Evolutionary conservation across 2,113 vertebrate species (phyloP).

Genomic region (Taurulus bubalis): DNA sequence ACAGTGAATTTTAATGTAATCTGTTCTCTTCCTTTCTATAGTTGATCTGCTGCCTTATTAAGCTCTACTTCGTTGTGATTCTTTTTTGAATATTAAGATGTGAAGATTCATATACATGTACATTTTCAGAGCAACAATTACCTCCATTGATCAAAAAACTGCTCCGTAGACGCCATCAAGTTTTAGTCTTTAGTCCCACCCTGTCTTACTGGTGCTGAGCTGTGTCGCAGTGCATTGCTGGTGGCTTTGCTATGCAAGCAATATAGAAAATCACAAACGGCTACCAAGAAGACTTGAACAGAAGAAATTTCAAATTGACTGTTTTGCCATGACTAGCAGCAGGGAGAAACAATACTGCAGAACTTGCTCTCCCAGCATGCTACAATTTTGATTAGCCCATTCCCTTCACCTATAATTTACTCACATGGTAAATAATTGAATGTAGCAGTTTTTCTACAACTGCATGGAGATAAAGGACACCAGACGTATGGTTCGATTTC

Average conservation of each 20-base stretch:
- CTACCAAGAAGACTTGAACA: constrained; percentile 1
- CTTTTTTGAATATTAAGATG: constrained; percentile 7
- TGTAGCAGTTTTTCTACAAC: constrained; percentile 19
- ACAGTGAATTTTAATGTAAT: background rate
- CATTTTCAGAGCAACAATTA: constrained; percentile 1
- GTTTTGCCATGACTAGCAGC: constrained; percentile 9
- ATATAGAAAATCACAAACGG: background rate
- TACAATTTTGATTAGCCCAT: background rate
- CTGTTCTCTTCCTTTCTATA: constrained; percentile 4
- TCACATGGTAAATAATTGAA: background rate
- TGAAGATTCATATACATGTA: constrained; percentile 17
- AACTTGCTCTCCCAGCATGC: background rate
- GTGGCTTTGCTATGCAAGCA: background rate
- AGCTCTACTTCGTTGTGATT: background rate
- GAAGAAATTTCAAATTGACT: background rate
- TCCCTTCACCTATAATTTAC: background rate
- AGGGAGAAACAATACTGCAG: background rate
- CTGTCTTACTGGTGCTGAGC: background rate
- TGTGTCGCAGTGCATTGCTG: constrained; percentile 1
- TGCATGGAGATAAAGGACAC: background rate
- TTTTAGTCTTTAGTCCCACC: background rate
- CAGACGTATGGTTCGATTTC: background rate
- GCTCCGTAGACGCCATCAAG: background rate
- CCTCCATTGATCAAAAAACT: background rate
- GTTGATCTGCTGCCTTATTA: background rate